phyloP scores from a whole-genome alignment of 2,113 vertebrate species.

The Cyanoliseus patagonus region DNA sequence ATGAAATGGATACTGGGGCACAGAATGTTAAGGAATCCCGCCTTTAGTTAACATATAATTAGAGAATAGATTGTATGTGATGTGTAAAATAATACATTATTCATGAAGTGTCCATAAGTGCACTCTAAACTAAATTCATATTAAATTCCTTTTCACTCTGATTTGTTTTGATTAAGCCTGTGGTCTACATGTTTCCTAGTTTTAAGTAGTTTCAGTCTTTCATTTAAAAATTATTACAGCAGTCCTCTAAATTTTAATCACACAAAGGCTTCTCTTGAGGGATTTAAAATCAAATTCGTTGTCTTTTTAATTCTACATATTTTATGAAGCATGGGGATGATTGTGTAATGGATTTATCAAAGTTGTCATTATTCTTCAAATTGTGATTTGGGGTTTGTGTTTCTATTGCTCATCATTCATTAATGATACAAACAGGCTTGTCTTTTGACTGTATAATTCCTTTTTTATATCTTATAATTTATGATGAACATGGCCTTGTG shows the following conservation, averaged over 20 bases:
- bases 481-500: constrained; percentile 52
- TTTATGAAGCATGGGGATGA: not conserved
- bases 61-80: not conserved
- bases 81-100: not conserved
- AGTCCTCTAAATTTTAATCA: constrained; percentile 18
- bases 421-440: constrained; percentile 62
- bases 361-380: constrained; percentile 29
- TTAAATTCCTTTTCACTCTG: not conserved
- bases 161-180: constrained; percentile 42
- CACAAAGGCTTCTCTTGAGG: not conserved
- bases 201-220: constrained; percentile 5
- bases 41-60: not conserved
- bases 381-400: constrained; percentile 36
- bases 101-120: not conserved
- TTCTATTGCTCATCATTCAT: constrained; percentile 42
- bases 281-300: constrained; percentile 26
- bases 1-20: not conserved
- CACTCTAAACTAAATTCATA: constrained; percentile 10
- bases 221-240: constrained; percentile 30
- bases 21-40: not conserved
- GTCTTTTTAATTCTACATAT: constrained; percentile 5
- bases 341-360: constrained; percentile 47
- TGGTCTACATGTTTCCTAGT: constrained; percentile 18
- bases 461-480: constrained; percentile 60
- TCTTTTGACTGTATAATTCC: constrained; percentile 59